These are phyloP conservation scores for Rugalucina vietnamica DNA, from an alignment of 2,888 invertebrate species.

Conservation along the genomic window DNA sequence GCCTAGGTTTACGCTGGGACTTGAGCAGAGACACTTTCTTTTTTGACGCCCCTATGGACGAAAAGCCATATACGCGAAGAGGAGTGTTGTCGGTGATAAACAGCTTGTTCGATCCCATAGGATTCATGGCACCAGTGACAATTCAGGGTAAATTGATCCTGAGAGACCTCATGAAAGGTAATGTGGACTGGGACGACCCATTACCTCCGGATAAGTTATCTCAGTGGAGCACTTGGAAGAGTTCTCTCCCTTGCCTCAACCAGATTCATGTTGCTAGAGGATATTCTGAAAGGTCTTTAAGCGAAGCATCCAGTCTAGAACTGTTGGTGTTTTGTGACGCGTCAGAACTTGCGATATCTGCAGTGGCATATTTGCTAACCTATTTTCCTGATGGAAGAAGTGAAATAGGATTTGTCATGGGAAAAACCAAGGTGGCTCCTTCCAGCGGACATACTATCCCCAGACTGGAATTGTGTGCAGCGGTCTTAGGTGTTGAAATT, in stretches of 20 bases:
- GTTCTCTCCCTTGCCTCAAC: not conserved
- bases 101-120: slow-evolving; percentile 58
- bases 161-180: slow-evolving; percentile 35
- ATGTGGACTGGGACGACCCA: slow-evolving; percentile 51
- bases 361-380: slow-evolving; percentile 55
- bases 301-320: slow-evolving; percentile 8
- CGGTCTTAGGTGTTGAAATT: slow-evolving; percentile 58
- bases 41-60: slow-evolving; percentile 19
- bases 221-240: not conserved
- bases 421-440: slow-evolving; percentile 65
- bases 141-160: slow-evolving; percentile 54
- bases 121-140: slow-evolving; percentile 53
- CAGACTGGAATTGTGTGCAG: slow-evolving; percentile 63
- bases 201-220: slow-evolving; percentile 4
- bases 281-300: slow-evolving; percentile 19
- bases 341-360: slow-evolving; percentile 63
- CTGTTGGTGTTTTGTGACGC: slow-evolving; percentile 65
- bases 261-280: slow-evolving; percentile 29
- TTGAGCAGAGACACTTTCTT: slow-evolving; percentile 49
- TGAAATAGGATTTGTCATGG: slow-evolving; percentile 53
- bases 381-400: not conserved
- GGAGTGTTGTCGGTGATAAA: slow-evolving; percentile 54
- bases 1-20: slow-evolving; percentile 43
- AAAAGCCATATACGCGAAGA: slow-evolving; percentile 42
- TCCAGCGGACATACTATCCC: slow-evolving; percentile 57